Evolutionary conservation across 2,797 vertebrate genomes (phyloP), one percentile per base, ranked within the genome.

Genomic region (Myotis daubentonii): DNA sequence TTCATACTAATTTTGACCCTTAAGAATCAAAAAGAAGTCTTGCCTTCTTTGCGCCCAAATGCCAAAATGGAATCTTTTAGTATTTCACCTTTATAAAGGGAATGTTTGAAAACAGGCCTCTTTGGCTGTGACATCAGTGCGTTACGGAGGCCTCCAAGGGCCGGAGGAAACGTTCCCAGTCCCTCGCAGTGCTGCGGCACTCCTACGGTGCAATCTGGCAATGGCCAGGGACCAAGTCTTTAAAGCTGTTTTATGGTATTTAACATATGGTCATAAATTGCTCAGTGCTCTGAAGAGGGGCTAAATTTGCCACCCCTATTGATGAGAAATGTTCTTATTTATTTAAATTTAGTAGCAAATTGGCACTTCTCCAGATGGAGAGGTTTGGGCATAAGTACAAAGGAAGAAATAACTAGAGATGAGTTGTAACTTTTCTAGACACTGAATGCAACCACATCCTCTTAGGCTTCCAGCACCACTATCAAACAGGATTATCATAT

Each of bases 291-390:
- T 95, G 95, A 97, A 98, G 96, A 25, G 97, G 95, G 94, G 51
- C 15, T 97, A 93, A 96, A 92, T 94, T 96, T 97, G 94, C 44
- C 81, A 96, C 75, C 92, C 19, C 95, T 95, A 96, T 97, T 96
- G 96, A 96, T 97, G 97, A 97, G 95, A 96, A 96, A 97, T 97
- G 95, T 97, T 97, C 96, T 97, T 97, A 97, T 97, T 97, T 97
- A 97, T 97, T 97, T 97, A 96, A 97, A 97, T 97, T 97, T 94
- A 97, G 96, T 96, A 95, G 95, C 92, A 97, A 96, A 86, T 74
- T 94, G 97, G 97, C 93, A 91, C 90, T 89, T 96, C 91, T 97
- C 96, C 94, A 97, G 93, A 97, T 84, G 92, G 86, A 97, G 87
- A 92, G 80, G 87, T 93, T 97, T 95, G 75, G 95, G 95, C 94